Percentiles rank a stretch among this genome's conserved stretches.
Conservation (phyloP, 2,797 vertebrate species). For the Spheniscus humboldti region DNA sequence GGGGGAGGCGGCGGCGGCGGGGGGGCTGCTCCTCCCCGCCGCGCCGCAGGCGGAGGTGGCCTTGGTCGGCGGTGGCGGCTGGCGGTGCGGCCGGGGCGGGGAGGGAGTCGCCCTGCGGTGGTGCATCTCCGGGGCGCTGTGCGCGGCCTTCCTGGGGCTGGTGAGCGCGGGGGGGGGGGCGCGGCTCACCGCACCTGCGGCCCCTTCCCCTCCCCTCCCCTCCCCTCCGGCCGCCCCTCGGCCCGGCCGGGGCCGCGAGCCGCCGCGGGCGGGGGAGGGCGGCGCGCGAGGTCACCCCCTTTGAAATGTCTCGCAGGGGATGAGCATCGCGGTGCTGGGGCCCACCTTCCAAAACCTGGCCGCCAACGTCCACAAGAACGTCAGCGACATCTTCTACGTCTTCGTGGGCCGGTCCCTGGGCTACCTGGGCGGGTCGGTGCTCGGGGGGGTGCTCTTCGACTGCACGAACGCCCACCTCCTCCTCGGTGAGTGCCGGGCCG, state of each 20-base stretch:
- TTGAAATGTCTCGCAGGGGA: slow-evolving; percentile 74
- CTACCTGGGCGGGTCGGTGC: slow-evolving; percentile 85
- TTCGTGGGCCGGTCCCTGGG: slow-evolving; percentile 88
- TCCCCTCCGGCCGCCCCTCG: background rate
- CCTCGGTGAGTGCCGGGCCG: slow-evolving; percentile 77
- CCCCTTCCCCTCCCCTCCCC: too few species aligned
- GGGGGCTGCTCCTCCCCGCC: too few species aligned
- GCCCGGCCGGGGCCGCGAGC: background rate
- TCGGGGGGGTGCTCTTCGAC: slow-evolving; percentile 87
- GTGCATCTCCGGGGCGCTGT: slow-evolving; percentile 44
- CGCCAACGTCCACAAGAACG: slow-evolving; percentile 83
- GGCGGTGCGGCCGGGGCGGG: background rate
- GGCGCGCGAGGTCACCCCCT: background rate
- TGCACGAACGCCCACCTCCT: slow-evolving; percentile 82
- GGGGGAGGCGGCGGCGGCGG: background rate
- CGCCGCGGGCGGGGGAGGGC: background rate
- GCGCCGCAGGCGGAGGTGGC: background rate
- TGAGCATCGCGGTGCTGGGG: slow-evolving; percentile 87
- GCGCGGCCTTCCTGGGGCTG: slow-evolving; percentile 67
- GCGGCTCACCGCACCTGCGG: background rate
- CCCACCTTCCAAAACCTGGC: slow-evolving; percentile 91
- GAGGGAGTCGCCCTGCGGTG: slow-evolving; percentile 16
- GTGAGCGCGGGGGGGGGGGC: background rate
- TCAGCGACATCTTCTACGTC: slow-evolving; percentile 89
- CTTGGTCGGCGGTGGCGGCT: background rate